A percentile compares a stretch with the other conserved stretches of the same genome.
Evolutionary conservation across 2,888 invertebrate genomes (phyloP).

Genomic region (Dysmachus trigonus): DNA sequence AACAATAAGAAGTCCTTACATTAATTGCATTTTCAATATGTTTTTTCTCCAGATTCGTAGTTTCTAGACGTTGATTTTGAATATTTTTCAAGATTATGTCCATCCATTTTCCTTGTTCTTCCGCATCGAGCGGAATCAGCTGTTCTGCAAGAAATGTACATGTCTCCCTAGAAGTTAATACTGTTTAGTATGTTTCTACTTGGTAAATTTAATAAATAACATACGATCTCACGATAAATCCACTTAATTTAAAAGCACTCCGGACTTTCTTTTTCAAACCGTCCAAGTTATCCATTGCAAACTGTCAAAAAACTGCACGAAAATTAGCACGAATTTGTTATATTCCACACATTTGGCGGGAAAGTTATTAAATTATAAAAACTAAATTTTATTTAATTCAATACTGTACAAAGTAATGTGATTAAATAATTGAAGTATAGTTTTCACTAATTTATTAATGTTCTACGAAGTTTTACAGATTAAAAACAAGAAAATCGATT

Average conservation of each 20-base stretch:
- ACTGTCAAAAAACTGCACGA: neutral
- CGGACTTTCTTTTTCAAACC: slow-evolving; percentile 70
- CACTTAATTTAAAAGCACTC: slow-evolving; percentile 78
- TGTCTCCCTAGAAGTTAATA: slow-evolving; percentile 70
- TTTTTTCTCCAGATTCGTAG: slow-evolving; percentile 76
- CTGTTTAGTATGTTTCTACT: neutral
- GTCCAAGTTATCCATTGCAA: neutral
- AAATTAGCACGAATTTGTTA: neutral
- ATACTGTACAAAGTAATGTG: neutral
- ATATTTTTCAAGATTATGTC: slow-evolving; percentile 81
- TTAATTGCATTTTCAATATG: slow-evolving; percentile 79
- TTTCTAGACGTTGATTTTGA: slow-evolving; percentile 78
- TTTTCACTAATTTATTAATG: neutral
- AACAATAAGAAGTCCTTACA: slow-evolving; percentile 61
- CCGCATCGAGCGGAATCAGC: slow-evolving; percentile 69
- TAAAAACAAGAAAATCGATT: neutral
- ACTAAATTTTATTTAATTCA: neutral
- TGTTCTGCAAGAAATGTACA: slow-evolving; percentile 77
- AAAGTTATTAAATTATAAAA: neutral
- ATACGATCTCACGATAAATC: slow-evolving; percentile 73
- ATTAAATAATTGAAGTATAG: neutral
- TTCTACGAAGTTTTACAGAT: neutral
- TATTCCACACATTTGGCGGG: neutral
- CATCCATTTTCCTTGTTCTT: slow-evolving; percentile 75
- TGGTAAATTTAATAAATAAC: slow-evolving; percentile 21